Evolutionary conservation across 2,888 invertebrate genomes (phyloP).

Genomic region (Harpalus rufipes): DNA sequence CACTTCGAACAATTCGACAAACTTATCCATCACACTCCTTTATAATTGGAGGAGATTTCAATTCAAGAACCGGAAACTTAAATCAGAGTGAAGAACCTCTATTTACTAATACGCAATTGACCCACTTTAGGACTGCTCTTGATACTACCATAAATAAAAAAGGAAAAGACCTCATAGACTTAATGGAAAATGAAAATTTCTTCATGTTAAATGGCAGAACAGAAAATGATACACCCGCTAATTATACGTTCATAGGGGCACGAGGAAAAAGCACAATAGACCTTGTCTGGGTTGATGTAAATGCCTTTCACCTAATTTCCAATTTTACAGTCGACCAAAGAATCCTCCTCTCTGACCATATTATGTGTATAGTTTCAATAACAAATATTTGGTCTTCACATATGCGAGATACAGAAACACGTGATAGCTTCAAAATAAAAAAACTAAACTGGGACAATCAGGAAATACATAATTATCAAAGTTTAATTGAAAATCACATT

Average conservation of each 20-base stretch:
- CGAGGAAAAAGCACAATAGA: conserved; percentile 6
- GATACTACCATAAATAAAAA: neutral
- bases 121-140: neutral
- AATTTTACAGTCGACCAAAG: conserved; percentile 12
- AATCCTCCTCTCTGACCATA: conserved; percentile 4
- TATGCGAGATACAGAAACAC: no score
- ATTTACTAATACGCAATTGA: neutral
- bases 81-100: conserved; percentile 6
- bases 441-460: no score
- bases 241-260: neutral
- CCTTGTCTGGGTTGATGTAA: neutral
- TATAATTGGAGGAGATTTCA: conserved; percentile 32
- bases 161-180: neutral
- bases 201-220: conserved; percentile 15
- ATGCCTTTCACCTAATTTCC: no score
- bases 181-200: neutral
- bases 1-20: neutral
- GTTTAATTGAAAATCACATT: neutral
- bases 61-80: neutral
- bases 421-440: no score
- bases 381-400: no score
- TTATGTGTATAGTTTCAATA: neutral
- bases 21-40: neutral
- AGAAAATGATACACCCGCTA: conserved; percentile 3
- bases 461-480: neutral